Evolutionary conservation across 2,113 vertebrate species (phyloP).

Genomic region (Spilogale gracilis): DNA sequence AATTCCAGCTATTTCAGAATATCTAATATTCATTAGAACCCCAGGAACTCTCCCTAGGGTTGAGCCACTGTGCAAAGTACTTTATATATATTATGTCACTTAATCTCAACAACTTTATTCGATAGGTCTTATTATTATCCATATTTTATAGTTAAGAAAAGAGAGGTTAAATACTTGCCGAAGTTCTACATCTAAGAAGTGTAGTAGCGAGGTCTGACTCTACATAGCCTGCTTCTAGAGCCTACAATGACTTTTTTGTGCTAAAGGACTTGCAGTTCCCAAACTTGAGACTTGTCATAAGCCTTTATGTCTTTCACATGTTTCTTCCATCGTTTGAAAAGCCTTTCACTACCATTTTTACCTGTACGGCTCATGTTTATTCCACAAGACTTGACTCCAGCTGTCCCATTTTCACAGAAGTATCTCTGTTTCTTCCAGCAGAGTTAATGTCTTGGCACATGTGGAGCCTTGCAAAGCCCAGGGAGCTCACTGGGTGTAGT

Average conservation of each 20-base stretch:
- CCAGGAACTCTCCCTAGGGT: background rate
- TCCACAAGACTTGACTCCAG: background rate
- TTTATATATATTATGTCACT: background rate
- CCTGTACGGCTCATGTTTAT: background rate
- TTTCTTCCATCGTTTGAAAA: background rate
- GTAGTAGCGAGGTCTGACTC: background rate
- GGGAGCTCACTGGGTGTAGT: background rate
- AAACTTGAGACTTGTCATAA: background rate
- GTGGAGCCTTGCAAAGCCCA: background rate
- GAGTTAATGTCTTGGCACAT: background rate
- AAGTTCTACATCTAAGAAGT: background rate
- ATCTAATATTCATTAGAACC: background rate
- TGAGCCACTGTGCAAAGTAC: background rate
- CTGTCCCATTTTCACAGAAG: background rate
- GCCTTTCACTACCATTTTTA: background rate
- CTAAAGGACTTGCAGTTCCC: background rate
- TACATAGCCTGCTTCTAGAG: background rate
- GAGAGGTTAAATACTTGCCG: background rate
- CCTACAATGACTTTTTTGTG: background rate
- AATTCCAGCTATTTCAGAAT: background rate
- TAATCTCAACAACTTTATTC: background rate
- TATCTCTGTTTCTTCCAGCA: background rate
- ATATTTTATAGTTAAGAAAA: slow-evolving; percentile 25
- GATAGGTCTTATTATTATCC: background rate
- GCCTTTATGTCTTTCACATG: background rate